Percentiles rank a stretch among this genome's conserved stretches.
These are phyloP conservation scores for Adrianichthys oophorus DNA, from an alignment of 2,797 vertebrate genomes.

Conservation along the genomic window DNA sequence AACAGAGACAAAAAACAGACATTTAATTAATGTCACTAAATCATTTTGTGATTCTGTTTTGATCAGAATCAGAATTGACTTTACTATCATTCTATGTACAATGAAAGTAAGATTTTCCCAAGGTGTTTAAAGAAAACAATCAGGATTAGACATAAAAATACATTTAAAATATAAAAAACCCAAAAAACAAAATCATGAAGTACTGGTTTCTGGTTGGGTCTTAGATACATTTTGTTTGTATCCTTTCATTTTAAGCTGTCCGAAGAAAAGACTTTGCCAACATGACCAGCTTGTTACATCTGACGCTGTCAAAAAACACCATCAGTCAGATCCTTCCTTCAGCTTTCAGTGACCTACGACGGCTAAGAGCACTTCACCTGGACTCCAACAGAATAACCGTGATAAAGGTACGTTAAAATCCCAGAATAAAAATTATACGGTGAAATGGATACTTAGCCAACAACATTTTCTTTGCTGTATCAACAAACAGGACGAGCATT, in stretches of 20 bases:
- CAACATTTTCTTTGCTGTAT: too few species aligned
- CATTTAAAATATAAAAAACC: too few species aligned
- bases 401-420: constrained; percentile 65
- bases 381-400: constrained; percentile 86
- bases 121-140: too few species aligned
- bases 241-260: constrained; percentile 60
- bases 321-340: constrained; percentile 89
- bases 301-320: constrained; percentile 88
- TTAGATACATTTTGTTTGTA: constrained; percentile 5
- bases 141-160: too few species aligned
- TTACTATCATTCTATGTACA: too few species aligned
- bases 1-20: too few species aligned
- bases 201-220: too few species aligned
- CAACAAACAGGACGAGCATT: constrained; percentile 80
- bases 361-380: constrained; percentile 85
- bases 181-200: too few species aligned
- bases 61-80: too few species aligned
- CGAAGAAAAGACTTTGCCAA: constrained; percentile 86
- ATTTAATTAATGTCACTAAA: too few species aligned
- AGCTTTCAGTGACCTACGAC: constrained; percentile 85
- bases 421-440: constrained; percentile 6
- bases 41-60: too few species aligned
- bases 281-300: constrained; percentile 87
- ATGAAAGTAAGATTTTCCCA: too few species aligned
- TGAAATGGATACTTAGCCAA: neutral